phyloP scores from a whole-genome alignment of 2,797 vertebrate species.

The Phoeniculus purpureus region DNA sequence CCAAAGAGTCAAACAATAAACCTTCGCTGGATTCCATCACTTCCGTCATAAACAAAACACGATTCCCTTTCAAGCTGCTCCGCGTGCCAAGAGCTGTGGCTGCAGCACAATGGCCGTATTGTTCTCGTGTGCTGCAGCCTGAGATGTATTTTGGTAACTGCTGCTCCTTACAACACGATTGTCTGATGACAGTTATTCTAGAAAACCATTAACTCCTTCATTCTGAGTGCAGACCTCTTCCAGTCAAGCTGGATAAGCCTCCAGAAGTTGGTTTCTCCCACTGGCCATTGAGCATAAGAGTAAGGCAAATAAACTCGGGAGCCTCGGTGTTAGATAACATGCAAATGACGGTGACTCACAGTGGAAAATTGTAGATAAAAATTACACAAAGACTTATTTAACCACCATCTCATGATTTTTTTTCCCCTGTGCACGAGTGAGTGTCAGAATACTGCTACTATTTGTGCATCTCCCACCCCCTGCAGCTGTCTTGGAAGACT shows the following conservation, averaged over 20 bases:
- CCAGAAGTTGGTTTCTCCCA: not conserved
- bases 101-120: slow-evolving; percentile 50
- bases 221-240: not conserved
- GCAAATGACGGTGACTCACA: slow-evolving; percentile 62
- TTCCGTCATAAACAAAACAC: slow-evolving; percentile 41
- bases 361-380: slow-evolving; percentile 62
- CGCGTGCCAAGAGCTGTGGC: slow-evolving; percentile 34
- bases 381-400: slow-evolving; percentile 60
- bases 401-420: slow-evolving; percentile 23
- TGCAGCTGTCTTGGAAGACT: not conserved
- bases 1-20: slow-evolving; percentile 14
- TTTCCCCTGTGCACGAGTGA: not conserved
- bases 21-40: slow-evolving; percentile 50
- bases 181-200: slow-evolving; percentile 31
- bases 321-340: slow-evolving; percentile 61
- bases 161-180: slow-evolving; percentile 33
- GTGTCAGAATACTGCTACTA: not conserved
- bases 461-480: not conserved
- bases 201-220: slow-evolving; percentile 44
- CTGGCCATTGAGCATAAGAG: not conserved
- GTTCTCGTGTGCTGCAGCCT: slow-evolving; percentile 20
- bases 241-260: not conserved
- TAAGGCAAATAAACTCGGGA: not conserved
- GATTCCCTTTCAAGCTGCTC: slow-evolving; percentile 11
- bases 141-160: slow-evolving; percentile 47